A percentile compares a stretch with the other conserved stretches of the same genome.
Conservation (phyloP, 2,888 invertebrate genomes). For the Parnassius mnemosyne region DNA sequence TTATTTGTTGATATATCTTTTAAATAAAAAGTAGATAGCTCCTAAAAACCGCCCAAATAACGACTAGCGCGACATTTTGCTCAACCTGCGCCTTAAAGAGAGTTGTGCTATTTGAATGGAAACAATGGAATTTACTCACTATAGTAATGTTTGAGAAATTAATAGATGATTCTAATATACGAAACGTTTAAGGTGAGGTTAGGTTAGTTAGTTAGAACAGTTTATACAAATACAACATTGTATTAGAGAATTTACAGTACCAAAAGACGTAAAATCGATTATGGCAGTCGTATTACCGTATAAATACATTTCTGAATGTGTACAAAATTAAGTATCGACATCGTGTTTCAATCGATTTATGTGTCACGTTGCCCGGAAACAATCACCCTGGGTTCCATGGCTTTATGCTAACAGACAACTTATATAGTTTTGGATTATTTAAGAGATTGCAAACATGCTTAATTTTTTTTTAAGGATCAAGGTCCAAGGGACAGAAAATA, state of each 20-base stretch:
- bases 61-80: too few species aligned
- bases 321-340: slow-evolving; percentile 52
- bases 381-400: slow-evolving; percentile 38
- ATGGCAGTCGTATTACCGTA: slow-evolving; percentile 47
- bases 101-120: neutral
- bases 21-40: too few species aligned
- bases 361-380: slow-evolving; percentile 60
- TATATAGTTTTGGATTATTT: too few species aligned
- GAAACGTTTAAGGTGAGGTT: neutral
- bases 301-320: slow-evolving; percentile 46
- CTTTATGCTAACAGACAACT: too few species aligned
- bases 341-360: slow-evolving; percentile 60
- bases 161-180: neutral
- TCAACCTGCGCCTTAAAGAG: too few species aligned
- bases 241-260: slow-evolving; percentile 1
- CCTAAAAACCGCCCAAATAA: too few species aligned
- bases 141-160: neutral
- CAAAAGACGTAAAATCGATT: slow-evolving; percentile 43
- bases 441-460: too few species aligned
- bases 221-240: slow-evolving; percentile 7
- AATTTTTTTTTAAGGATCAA: too few species aligned
- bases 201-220: neutral
- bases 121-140: slow-evolving; percentile 1
- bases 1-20: too few species aligned
- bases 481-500: too few species aligned